Evolutionary conservation across 2,797 vertebrate species (phyloP).

Genomic region (Hyperoplus immaculatus): DNA sequence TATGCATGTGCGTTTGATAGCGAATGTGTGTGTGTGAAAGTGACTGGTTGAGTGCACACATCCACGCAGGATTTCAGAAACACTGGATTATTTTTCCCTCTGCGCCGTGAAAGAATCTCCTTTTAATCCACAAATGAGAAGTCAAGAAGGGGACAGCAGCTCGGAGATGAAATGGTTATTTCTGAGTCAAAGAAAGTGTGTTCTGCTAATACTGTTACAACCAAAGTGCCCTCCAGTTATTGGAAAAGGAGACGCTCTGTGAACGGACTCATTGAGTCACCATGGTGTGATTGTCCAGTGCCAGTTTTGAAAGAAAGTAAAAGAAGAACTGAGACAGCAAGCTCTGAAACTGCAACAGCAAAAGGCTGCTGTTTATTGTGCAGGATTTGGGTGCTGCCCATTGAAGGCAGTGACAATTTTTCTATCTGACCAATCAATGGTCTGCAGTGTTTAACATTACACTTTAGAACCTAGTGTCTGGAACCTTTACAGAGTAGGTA

Average conservation of each 20-base stretch:
- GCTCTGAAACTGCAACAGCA: no score
- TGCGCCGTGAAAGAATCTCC: conserved; percentile 40
- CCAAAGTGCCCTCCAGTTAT: conserved; percentile 29
- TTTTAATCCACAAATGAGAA: conserved; percentile 70
- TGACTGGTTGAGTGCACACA: conserved; percentile 43
- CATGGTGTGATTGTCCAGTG: no score
- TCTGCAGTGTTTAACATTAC: no score
- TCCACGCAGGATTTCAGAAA: conserved; percentile 73
- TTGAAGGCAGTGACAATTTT: no score
- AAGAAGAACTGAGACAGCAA: no score
- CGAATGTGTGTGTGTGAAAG: conserved; percentile 8
- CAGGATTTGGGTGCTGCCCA: no score
- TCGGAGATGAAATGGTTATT: conserved; percentile 41
- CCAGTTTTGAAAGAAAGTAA: no score
- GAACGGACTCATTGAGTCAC: conserved; percentile 8
- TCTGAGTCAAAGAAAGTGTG: conserved; percentile 36
- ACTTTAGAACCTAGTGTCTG: no score
- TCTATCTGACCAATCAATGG: no score
- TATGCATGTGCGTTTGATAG: neutral
- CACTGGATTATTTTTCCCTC: conserved; percentile 71
- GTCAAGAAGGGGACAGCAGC: conserved; percentile 71
- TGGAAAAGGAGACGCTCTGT: conserved; percentile 12
- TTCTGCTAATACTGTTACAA: conserved; percentile 18
- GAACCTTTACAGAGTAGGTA: no score
- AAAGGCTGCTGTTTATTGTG: no score